phyloP scores from a whole-genome alignment of 2,797 vertebrate species.

The Buphagus erythrorhynchus region DNA sequence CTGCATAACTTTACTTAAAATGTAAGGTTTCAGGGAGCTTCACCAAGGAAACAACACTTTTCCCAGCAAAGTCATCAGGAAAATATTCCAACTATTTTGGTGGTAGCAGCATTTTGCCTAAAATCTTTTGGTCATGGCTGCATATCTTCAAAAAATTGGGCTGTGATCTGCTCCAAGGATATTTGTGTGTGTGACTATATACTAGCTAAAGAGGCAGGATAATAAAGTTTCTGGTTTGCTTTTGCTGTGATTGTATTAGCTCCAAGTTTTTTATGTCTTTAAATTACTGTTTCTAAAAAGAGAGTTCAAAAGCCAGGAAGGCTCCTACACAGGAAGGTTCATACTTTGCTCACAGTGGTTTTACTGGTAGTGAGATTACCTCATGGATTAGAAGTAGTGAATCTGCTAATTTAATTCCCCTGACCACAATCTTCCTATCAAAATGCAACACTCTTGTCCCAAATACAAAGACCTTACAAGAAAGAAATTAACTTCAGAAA shows the following conservation, averaged over 20 bases:
- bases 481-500: not conserved
- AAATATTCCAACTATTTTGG: conserved; percentile 35
- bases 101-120: not conserved
- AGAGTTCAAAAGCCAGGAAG: not conserved
- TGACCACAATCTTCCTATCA: not conserved
- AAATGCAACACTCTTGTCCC: not conserved
- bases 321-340: not conserved
- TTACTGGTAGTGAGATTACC: not conserved
- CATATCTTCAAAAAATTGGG: not conserved
- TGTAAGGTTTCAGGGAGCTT: conserved; percentile 20
- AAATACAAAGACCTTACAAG: not conserved
- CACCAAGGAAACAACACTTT: conserved; percentile 59
- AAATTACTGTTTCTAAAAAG: not conserved
- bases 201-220: not conserved
- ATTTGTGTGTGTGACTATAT: not conserved
- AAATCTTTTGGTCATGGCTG: not conserved
- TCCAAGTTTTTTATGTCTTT: not conserved
- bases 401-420: not conserved
- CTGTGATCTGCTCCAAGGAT: not conserved
- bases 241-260: not conserved
- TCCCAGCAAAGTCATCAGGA: not conserved
- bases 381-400: not conserved
- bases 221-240: not conserved
- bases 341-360: not conserved
- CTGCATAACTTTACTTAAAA: conserved; percentile 53